phyloP scores from a whole-genome alignment of 2,888 invertebrate genomes.

The Oscheius onirici region DNA sequence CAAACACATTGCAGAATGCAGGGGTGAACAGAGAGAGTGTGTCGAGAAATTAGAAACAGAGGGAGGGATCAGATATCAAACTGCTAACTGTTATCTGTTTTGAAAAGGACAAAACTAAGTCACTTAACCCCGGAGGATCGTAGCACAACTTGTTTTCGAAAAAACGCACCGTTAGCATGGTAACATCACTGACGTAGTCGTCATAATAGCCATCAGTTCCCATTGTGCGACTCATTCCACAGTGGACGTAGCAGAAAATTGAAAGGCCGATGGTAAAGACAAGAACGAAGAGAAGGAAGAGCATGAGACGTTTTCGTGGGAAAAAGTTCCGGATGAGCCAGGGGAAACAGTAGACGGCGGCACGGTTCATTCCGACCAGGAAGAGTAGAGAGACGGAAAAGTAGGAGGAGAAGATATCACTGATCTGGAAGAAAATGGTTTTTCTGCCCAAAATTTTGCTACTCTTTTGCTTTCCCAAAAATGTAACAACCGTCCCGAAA shows the following conservation, averaged over 20 bases:
- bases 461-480: background rate
- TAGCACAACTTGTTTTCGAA: no score
- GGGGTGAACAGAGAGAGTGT: no score
- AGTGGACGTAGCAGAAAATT: background rate
- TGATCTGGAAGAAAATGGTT: background rate
- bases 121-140: no score
- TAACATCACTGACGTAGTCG: background rate
- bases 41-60: no score
- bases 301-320: background rate
- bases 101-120: no score
- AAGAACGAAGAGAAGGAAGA: background rate
- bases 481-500: no score
- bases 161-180: background rate
- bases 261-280: background rate
- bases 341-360: conserved; percentile 2
- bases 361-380: conserved; percentile 14
- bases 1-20: no score
- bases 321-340: conserved; percentile 3
- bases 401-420: conserved; percentile 17
- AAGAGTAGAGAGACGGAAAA: conserved; percentile 13
- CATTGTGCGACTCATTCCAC: conserved; percentile 5
- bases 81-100: no score
- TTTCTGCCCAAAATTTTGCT: background rate
- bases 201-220: background rate
- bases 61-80: no score